Conservation (phyloP, 2,113 vertebrate species). For the Mus musculus region GRCm39 chr14:122643001-122643500, state of each 20-base stretch:
- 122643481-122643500: slow-evolving; percentile 78
- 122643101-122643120: background rate
- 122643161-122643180: background rate
- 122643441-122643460: slow-evolving; percentile 74
- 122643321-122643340: slow-evolving; percentile 65
- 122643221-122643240: slow-evolving; percentile 8
- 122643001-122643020: background rate
- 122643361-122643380: slow-evolving; percentile 74
- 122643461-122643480: slow-evolving; percentile 74
- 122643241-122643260: background rate
- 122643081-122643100: background rate
- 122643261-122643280: no score
- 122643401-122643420: slow-evolving; percentile 73
- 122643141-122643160: background rate
- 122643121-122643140: background rate
- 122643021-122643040: background rate
- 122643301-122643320: background rate
- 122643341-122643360: slow-evolving; percentile 69
- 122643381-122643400: slow-evolving; percentile 81
- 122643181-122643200: background rate
- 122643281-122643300: no score
- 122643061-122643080: slow-evolving; percentile 61
- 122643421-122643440: slow-evolving; percentile 79
- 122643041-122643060: background rate
- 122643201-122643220: background rate